Conservation (phyloP, 1,140 invertebrate species). For the Goniozus legneri region DNA sequence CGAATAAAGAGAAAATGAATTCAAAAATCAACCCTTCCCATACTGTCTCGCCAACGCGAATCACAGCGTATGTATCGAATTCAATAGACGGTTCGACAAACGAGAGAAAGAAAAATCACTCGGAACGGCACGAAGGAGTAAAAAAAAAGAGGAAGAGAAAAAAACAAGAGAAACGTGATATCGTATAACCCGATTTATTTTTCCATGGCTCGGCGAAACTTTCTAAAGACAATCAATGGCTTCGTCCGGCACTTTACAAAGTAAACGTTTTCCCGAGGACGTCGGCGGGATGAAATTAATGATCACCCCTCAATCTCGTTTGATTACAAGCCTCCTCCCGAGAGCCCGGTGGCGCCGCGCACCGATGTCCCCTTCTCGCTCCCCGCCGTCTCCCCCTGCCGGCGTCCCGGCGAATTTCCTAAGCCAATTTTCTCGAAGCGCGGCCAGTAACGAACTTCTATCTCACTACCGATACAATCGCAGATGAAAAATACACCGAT, state of each 20-base stretch:
- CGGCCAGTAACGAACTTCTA: neutral
- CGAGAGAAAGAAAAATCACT: no score
- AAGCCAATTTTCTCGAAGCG: neutral
- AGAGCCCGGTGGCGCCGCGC: neutral
- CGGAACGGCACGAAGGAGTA: no score
- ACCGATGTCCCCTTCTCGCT: neutral
- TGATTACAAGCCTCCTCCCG: conserved; percentile 4
- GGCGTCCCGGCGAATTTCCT: no score
- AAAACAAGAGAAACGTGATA: no score
- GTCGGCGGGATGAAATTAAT: conserved; percentile 19
- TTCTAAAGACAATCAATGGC: conserved; percentile 22
- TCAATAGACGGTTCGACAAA: no score
- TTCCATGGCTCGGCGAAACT: no score
- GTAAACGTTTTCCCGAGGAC: conserved; percentile 15
- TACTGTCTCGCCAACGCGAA: no score
- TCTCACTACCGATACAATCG: neutral
- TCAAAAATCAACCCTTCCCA: no score
- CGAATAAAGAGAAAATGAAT: no score
- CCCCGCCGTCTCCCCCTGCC: neutral
- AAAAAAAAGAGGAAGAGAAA: no score
- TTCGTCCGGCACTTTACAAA: conserved; percentile 18
- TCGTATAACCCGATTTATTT: no score
- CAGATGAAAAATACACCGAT: neutral
- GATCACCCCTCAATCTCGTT: conserved; percentile 19
- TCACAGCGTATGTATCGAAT: no score